Percentiles rank a stretch among this genome's conserved stretches.
Evolutionary conservation across 2,888 invertebrate species (phyloP).

Genomic region (Netelia melanura): DNA sequence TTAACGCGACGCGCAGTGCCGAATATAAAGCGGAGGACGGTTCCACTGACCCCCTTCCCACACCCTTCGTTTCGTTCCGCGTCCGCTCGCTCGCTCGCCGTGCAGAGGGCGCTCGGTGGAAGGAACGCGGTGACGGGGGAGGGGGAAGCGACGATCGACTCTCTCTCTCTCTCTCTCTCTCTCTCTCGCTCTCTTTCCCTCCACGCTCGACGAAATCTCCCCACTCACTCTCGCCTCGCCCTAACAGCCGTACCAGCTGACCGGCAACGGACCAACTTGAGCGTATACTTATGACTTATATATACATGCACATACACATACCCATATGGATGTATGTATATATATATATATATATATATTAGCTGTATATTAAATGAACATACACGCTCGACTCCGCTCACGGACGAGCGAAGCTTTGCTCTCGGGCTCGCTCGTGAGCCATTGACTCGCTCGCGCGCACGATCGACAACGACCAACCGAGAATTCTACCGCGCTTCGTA

Average conservation of each 20-base stretch:
- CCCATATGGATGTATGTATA: not conserved
- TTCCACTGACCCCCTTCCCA: conserved; percentile 79
- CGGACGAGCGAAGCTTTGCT: conserved; percentile 35
- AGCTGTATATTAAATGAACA: not conserved
- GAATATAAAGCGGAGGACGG: conserved; percentile 81
- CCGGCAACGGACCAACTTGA: conserved; percentile 40
- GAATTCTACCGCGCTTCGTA: not conserved
- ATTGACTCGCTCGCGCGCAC: conserved; percentile 39
- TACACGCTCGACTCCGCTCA: conserved; percentile 17
- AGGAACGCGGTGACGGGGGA: not conserved
- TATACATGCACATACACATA: not conserved
- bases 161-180: too few relatives aligned
- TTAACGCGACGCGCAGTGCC: conserved; percentile 81
- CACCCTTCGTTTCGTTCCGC: conserved; percentile 66
- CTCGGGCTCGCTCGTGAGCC: conserved; percentile 37
- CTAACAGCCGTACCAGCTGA: conserved; percentile 35
- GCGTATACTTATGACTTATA: conserved; percentile 28
- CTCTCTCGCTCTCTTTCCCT: too few relatives aligned
- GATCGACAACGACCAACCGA: not conserved
- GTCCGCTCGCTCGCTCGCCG: conserved; percentile 45
- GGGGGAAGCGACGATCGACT: not conserved
- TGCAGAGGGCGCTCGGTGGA: conserved; percentile 42
- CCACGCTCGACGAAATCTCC: conserved; percentile 42
- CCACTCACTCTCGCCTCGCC: conserved; percentile 49
- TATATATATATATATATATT: not conserved